Base-by-base conservation (phyloP, 2,888 invertebrate species). In the Drosophila meridiana region DNA sequence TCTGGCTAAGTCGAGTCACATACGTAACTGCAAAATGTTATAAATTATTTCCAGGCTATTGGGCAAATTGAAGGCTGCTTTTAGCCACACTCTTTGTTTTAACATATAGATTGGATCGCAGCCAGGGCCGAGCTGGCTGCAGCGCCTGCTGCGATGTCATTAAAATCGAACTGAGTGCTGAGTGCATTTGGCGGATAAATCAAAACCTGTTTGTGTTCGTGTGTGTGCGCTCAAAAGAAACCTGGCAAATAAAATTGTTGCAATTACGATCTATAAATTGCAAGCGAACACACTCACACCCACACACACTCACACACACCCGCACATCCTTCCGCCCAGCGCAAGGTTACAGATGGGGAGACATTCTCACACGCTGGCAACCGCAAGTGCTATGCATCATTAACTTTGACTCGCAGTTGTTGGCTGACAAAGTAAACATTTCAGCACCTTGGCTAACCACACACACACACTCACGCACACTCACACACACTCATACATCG, bases 41-140 rank as follows among this genome's bases (percentile, higher is more conserved):
- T 89, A 86, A 86, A 89, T 86, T 89, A 86, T 87, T 89, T 86
- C 90, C 88, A 81, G 70, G 81, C 86, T 81, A 87, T 85, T 86
- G 86, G 69, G 70, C 88, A 87, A 89, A 83, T 83, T 75, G 86
- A 87, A 89, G 86, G 86, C 74, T 89, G 67, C 83, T 80, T 70
- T 85, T 72, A 78, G 74, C 69, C 62, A 34, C 52, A 73, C 76
- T 79, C 71, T 87, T 85, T 89, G 89, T 87, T 76, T 85, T 85
- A 85, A 72, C 89, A 87, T 83, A 85, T 87, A 89, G 82, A 85
- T 89, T 89, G 84, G 84, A 83, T 82, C 67, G 64, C 61, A 74
- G 76, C 79, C 78, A 85, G 50, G 34, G 28, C 28, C 20, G 30
- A 38, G 42, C 42, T 47, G 47, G 43, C 58, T 74, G 76, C 78